Conservation (phyloP, 2,888 invertebrate genomes). For the Drosophila maculinotata region DNA sequence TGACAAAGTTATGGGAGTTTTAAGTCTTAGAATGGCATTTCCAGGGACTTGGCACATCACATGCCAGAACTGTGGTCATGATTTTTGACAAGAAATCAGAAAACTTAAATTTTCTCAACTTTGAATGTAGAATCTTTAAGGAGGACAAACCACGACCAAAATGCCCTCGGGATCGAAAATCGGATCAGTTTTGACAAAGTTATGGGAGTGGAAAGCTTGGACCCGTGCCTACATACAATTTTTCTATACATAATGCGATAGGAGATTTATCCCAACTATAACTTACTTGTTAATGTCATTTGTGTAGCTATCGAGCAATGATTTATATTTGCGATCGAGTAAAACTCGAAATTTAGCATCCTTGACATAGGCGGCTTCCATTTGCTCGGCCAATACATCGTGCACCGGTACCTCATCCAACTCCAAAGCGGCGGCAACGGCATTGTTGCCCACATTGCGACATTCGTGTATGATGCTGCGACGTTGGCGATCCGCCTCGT, state of each 20-base stretch:
- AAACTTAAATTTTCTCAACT: too few relatives aligned
- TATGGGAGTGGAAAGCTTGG: too few relatives aligned
- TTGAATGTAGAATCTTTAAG: background rate
- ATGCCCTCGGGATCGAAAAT: too few relatives aligned
- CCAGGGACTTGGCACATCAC: too few relatives aligned
- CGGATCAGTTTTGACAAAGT: too few relatives aligned
- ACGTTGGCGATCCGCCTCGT: slow-evolving; percentile 90
- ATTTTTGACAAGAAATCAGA: too few relatives aligned
- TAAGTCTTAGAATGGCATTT: too few relatives aligned
- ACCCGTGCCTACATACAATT: too few relatives aligned
- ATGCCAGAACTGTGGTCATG: too few relatives aligned
- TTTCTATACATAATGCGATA: too few relatives aligned
- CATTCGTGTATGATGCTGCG: slow-evolving; percentile 89
- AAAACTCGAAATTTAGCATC: slow-evolving; percentile 92
- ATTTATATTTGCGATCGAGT: slow-evolving; percentile 94
- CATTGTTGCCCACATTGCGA: slow-evolving; percentile 87
- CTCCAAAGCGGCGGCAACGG: slow-evolving; percentile 90
- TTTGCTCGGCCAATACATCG: slow-evolving; percentile 88
- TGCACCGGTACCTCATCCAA: slow-evolving; percentile 87
- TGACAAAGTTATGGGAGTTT: too few relatives aligned
- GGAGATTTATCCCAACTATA: background rate
- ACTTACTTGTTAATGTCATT: slow-evolving; percentile 94
- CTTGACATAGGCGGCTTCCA: slow-evolving; percentile 89
- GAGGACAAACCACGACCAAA: too few relatives aligned
- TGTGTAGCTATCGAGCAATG: slow-evolving; percentile 91